Evolutionary conservation across 1,140 invertebrate species (phyloP).

Genomic region (Leptopilina boulardi): DNA sequence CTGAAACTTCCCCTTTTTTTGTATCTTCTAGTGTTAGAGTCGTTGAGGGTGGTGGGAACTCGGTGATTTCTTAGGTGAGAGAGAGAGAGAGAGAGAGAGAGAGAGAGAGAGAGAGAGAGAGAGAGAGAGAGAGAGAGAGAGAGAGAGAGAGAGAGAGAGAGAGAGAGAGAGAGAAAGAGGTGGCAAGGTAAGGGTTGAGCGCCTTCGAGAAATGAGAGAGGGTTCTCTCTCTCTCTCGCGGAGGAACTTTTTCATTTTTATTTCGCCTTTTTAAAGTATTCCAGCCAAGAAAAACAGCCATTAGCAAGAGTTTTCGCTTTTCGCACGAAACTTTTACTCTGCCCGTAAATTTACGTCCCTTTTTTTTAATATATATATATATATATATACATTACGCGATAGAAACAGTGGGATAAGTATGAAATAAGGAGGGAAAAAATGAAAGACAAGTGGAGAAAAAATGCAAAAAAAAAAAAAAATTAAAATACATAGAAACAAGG

Average conservation of each 20-base stretch:
- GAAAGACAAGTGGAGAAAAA: conserved; percentile 37
- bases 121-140: background rate
- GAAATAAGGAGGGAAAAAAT: conserved; percentile 46
- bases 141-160: background rate
- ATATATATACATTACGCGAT: conserved; percentile 35
- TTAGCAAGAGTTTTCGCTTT: conserved; percentile 76
- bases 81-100: too few species aligned
- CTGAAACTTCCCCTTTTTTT: conserved; percentile 6
- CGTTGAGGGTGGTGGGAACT: background rate
- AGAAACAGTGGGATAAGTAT: conserved; percentile 38
- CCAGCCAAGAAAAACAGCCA: conserved; percentile 74
- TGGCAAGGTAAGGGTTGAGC: conserved; percentile 40
- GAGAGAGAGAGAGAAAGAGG: conserved; percentile 10
- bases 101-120: conserved; percentile 17
- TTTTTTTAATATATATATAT: too few species aligned
- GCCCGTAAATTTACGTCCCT: conserved; percentile 67
- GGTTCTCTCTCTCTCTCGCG: background rate
- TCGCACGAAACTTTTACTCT: conserved; percentile 73
- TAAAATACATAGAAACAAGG: conserved; percentile 37
- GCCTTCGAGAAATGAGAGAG: background rate
- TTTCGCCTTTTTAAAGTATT: conserved; percentile 73
- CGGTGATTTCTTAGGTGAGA: background rate
- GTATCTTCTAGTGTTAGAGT: conserved; percentile 11
- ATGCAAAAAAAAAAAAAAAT: conserved; percentile 20
- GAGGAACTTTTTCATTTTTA: conserved; percentile 72